A percentile compares a stretch with the other conserved stretches of the same genome.
These are phyloP conservation scores for Triplophysa siluroides DNA, from an alignment of 2,113 vertebrate species.

Conservation along the genomic window DNA sequence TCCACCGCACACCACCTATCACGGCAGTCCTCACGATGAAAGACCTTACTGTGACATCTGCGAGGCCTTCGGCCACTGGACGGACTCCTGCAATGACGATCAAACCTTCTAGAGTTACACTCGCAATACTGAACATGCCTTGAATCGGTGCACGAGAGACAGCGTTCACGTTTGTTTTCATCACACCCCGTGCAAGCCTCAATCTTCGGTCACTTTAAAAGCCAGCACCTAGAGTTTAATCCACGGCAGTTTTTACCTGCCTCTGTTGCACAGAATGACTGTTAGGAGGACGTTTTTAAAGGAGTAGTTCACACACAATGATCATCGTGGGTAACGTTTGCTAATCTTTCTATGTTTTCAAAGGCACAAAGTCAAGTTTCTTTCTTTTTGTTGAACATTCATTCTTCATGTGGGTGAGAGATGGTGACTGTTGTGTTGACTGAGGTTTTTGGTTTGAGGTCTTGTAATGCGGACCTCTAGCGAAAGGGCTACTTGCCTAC, in stretches of 20 bases:
- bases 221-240: conserved; percentile 3
- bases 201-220: conserved; percentile 30
- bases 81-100: conserved; percentile 89
- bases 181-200: not conserved
- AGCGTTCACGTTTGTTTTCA: conserved; percentile 9
- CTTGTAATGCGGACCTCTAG: not conserved
- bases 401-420: not conserved
- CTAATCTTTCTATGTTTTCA: too few species aligned
- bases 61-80: conserved; percentile 95
- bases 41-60: conserved; percentile 95
- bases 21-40: conserved; percentile 86
- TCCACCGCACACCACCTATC: conserved; percentile 88
- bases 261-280: conserved; percentile 23
- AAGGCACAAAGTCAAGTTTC: not conserved
- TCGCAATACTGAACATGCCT: conserved; percentile 44
- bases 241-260: not conserved
- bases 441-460: not conserved
- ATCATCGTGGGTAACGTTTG: too few species aligned
- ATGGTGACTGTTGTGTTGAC: not conserved
- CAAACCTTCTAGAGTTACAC: conserved; percentile 86
- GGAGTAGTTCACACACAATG: too few species aligned
- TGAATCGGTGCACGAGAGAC: conserved; percentile 40
- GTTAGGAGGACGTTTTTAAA: not conserved
- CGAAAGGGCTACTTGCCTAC: conserved; percentile 11
- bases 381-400: not conserved